phyloP scores from a whole-genome alignment of 2,113 vertebrate genomes.

The Pterophyllum scalare region DNA sequence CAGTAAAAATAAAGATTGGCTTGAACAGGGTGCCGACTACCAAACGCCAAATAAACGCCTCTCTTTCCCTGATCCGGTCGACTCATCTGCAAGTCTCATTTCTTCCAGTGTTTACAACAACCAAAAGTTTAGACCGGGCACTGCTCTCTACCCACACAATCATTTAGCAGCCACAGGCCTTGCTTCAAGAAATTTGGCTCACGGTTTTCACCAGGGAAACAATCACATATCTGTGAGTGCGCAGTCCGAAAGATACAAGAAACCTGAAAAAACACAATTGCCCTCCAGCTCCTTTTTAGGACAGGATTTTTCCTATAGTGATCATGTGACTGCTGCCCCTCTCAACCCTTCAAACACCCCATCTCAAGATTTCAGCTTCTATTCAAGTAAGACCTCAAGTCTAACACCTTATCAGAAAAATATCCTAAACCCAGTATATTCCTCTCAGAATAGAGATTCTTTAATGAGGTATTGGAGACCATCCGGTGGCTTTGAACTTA shows the following conservation, averaged over 20 bases:
- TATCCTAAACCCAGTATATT: background rate
- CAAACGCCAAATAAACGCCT: constrained; percentile 22
- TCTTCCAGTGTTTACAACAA: constrained; percentile 20
- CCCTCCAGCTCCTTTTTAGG: background rate
- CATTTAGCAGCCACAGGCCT: background rate
- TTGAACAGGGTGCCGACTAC: constrained; percentile 6
- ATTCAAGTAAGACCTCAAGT: background rate
- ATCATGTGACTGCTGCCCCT: background rate
- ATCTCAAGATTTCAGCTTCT: constrained; percentile 2
- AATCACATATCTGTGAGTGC: background rate
- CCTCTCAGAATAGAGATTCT: background rate
- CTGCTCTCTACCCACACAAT: background rate
- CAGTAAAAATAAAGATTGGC: constrained; percentile 27
- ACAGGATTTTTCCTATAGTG: background rate
- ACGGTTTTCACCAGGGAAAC: background rate
- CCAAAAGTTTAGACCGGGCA: background rate
- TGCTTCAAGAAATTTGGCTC: background rate
- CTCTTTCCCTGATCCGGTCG: background rate
- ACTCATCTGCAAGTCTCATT: background rate
- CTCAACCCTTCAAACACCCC: background rate
- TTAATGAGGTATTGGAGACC: background rate
- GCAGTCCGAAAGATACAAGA: background rate
- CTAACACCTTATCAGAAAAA: background rate
- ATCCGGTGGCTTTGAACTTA: background rate
- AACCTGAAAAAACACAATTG: background rate